Evolutionary conservation across 2,888 invertebrate species (phyloP).

Genomic region (Pteria penguin): DNA sequence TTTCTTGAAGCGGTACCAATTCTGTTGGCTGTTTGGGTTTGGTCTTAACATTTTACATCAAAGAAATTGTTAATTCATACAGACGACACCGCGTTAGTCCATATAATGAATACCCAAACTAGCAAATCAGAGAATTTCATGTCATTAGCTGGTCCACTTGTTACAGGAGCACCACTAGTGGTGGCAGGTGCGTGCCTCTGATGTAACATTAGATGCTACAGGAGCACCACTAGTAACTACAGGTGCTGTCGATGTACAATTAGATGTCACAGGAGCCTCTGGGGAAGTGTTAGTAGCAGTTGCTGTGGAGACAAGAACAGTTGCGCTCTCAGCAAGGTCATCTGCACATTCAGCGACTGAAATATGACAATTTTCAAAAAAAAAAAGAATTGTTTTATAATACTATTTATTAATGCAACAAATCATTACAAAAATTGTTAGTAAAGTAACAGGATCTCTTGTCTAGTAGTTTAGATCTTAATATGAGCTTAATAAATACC

Average conservation of each 20-base stretch:
- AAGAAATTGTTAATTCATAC: background rate
- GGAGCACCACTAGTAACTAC: background rate
- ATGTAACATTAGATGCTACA: background rate
- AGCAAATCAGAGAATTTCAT: background rate
- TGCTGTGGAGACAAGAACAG: constrained; percentile 6
- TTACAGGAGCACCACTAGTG: background rate
- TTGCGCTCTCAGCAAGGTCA: background rate
- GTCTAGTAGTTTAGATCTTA: too few species aligned
- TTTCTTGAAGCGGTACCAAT: background rate
- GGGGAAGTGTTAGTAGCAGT: constrained; percentile 13
- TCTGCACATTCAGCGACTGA: constrained; percentile 8
- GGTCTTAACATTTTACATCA: background rate
- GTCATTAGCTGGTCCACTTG: background rate
- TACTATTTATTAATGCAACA: too few species aligned
- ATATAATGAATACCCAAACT: background rate
- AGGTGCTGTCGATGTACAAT: background rate
- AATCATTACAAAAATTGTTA: too few species aligned
- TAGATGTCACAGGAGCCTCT: background rate
- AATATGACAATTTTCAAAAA: too few species aligned
- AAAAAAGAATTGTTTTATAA: too few species aligned
- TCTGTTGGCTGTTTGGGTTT: background rate
- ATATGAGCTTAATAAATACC: too few species aligned
- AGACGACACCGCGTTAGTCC: background rate
- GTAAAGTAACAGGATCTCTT: too few species aligned
- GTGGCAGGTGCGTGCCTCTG: constrained; percentile 4